phyloP scores from a whole-genome alignment of 2,888 invertebrate genomes.

The Drosophila seclusa region DNA sequence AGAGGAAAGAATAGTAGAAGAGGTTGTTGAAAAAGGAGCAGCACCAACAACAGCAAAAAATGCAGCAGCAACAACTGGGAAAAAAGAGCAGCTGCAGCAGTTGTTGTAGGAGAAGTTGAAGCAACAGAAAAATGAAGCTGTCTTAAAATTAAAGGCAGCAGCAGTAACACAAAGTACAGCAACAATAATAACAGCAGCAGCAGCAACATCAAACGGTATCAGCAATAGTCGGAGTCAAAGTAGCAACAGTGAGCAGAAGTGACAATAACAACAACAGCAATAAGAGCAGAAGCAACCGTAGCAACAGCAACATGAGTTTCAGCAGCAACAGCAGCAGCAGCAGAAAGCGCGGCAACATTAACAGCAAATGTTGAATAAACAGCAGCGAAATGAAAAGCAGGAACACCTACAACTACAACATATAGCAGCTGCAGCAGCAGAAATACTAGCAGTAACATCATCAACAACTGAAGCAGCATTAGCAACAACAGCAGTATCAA shows the following conservation, averaged over 20 bases:
- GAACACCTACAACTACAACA: not conserved
- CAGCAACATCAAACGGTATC: not conserved
- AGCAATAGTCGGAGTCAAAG: not conserved
- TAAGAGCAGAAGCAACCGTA: not conserved
- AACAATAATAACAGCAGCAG: not conserved
- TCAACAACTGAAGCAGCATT: not conserved
- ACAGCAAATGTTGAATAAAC: not conserved
- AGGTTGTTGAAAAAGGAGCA: not conserved
- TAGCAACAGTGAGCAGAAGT: not conserved
- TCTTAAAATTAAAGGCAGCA: not conserved
- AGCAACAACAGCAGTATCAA: slow-evolving; percentile 4
- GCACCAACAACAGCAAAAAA: not conserved
- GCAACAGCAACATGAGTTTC: not conserved
- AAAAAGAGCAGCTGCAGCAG: not conserved
- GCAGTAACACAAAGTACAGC: not conserved
- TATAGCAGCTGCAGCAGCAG: not conserved
- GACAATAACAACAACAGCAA: not conserved
- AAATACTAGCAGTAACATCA: slow-evolving; percentile 19
- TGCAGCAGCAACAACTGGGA: not conserved
- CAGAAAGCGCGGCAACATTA: slow-evolving; percentile 11
- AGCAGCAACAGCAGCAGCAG: not conserved
- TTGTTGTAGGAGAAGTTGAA: not conserved
- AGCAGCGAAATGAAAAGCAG: too few species aligned
- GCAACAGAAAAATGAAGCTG: not conserved
- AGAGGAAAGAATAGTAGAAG: not conserved